phyloP scores from a whole-genome alignment of 1,140 invertebrate genomes.

The Saccostrea glomerata region DNA sequence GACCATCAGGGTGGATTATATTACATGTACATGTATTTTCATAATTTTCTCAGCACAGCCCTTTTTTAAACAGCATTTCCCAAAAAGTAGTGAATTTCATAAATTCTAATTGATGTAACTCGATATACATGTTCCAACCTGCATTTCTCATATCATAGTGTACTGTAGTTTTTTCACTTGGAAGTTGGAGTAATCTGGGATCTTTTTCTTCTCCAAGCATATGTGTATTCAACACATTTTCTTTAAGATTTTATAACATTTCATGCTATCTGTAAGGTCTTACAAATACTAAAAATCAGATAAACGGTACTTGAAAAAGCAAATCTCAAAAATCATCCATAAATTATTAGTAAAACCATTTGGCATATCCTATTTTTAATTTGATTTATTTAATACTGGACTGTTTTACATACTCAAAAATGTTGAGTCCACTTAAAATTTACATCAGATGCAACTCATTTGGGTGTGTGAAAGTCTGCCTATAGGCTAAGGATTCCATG shows the following conservation, averaged over 20 bases:
- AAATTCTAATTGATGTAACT: neutral
- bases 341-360: neutral
- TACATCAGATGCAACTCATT: no score
- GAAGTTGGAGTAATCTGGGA: neutral
- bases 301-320: no score
- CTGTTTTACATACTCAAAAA: no score
- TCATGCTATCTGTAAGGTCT: neutral
- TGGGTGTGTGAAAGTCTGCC: no score
- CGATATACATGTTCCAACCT: neutral
- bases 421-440: no score
- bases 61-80: neutral
- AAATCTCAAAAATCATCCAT: neutral
- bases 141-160: neutral
- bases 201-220: neutral
- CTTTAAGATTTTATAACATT: neutral
- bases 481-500: no score
- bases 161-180: neutral
- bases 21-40: neutral
- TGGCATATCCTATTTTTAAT: neutral
- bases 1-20: slow-evolving; percentile 7
- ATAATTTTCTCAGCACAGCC: neutral
- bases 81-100: neutral
- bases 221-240: neutral
- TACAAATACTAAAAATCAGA: neutral
- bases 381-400: no score